Evolutionary conservation across 2,888 invertebrate species (phyloP).

Genomic region (Chloroclystis v-ata): DNA sequence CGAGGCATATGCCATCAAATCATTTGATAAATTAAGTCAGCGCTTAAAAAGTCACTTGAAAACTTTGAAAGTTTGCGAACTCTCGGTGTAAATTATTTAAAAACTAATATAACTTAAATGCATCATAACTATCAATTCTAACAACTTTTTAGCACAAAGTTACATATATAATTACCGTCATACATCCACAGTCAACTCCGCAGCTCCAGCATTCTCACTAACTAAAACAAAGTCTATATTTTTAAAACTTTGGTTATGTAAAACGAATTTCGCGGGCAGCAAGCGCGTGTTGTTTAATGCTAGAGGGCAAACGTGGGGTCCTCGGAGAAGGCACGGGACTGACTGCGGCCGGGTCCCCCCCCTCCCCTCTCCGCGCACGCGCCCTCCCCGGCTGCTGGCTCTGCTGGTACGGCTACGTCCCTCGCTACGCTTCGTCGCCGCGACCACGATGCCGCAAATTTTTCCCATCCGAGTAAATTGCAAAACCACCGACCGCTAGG

Average conservation of each 20-base stretch:
- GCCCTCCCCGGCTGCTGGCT: constrained; percentile 39
- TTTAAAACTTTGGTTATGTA: constrained; percentile 47
- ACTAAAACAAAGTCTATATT: constrained; percentile 44
- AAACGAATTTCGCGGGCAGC: constrained; percentile 57
- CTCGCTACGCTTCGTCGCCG: constrained; percentile 25
- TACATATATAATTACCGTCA: constrained; percentile 55
- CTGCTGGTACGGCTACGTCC: constrained; percentile 15
- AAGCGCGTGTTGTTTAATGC: constrained; percentile 32
- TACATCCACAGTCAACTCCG: constrained; percentile 56
- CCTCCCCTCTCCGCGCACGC: constrained; percentile 45
- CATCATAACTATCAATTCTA: constrained; percentile 33
- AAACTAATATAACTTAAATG: constrained; percentile 30
- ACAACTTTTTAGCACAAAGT: constrained; percentile 32
- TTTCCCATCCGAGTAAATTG: constrained; percentile 71
- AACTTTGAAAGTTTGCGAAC: too few relatives aligned
- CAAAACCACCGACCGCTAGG: constrained; percentile 62
- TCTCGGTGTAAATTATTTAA: too few relatives aligned
- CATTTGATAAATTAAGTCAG: background rate
- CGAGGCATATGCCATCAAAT: too few relatives aligned
- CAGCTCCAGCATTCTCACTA: constrained; percentile 22
- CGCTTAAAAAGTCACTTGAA: background rate
- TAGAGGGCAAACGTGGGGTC: constrained; percentile 39
- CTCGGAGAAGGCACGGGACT: constrained; percentile 48
- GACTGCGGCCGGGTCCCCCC: constrained; percentile 39
- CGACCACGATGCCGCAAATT: constrained; percentile 51